A percentile compares a stretch with the other conserved stretches of the same genome.
These are phyloP conservation scores for Chaenocephalus aceratus DNA, from an alignment of 2,113 vertebrate genomes.

Conservation along the genomic window DNA sequence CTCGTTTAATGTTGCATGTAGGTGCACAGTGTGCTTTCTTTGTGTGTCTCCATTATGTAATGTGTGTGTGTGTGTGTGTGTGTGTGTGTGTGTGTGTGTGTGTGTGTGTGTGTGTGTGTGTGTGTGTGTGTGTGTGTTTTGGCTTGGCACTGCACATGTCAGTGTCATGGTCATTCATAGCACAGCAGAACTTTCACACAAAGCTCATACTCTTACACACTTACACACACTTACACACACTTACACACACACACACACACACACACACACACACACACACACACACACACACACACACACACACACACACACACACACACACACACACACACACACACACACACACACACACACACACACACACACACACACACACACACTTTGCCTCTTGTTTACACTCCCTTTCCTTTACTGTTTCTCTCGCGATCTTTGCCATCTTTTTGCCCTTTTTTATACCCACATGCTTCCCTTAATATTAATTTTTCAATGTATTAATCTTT, in stretches of 20 bases:
- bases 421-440: neutral
- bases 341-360: too few species aligned
- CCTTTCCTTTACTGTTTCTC: neutral
- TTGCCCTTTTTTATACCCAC: constrained; percentile 8
- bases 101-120: too few species aligned
- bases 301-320: neutral
- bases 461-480: constrained; percentile 18
- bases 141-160: neutral
- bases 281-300: neutral
- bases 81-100: too few species aligned
- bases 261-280: constrained; percentile 3
- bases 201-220: neutral
- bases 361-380: too few species aligned
- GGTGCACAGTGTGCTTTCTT: neutral
- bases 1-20: neutral
- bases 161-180: constrained; percentile 9
- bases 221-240: neutral
- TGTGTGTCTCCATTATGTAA: constrained; percentile 6
- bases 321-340: too few species aligned
- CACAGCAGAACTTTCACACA: constrained; percentile 8
- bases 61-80: neutral
- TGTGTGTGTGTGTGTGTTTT: too few species aligned
- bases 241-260: neutral
- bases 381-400: neutral
- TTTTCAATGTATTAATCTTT: constrained; percentile 27